phyloP scores from a whole-genome alignment of 2,797 vertebrate species.

The Yasuhikotakia modesta region DNA sequence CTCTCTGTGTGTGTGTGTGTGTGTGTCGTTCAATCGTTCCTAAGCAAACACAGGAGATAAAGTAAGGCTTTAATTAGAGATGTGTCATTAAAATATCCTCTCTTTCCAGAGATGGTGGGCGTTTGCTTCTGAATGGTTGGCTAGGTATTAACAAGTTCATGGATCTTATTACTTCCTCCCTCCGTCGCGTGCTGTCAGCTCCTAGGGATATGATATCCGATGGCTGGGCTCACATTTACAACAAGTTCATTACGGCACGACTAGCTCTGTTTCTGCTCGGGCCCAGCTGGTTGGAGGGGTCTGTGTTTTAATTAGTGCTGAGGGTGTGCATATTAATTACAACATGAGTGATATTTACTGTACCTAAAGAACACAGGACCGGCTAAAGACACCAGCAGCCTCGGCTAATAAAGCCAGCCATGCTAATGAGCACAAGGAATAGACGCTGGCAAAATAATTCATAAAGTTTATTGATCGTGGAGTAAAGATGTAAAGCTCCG shows the following conservation, averaged over 20 bases:
- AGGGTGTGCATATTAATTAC: constrained; percentile 99
- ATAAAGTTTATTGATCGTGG: constrained; percentile 98
- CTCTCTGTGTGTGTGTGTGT: too few relatives aligned
- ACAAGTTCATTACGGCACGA: constrained; percentile 91
- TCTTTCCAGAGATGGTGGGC: constrained; percentile 63
- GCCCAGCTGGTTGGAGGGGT: constrained; percentile 99
- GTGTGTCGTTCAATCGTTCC: constrained; percentile 52
- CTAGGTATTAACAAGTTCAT: constrained; percentile 87
- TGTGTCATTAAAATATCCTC: constrained; percentile 88
- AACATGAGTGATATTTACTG: constrained; percentile 95
- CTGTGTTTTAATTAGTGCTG: constrained; percentile 99
- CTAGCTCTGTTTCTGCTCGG: constrained; percentile 74
- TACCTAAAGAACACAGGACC: constrained; percentile 93
- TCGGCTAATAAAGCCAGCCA: constrained; percentile 95
- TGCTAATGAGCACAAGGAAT: constrained; percentile 95
- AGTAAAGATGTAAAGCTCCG: constrained; percentile 96
- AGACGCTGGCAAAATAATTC: constrained; percentile 95
- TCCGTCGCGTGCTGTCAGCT: constrained; percentile 87
- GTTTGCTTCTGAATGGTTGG: constrained; percentile 63
- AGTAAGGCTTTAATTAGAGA: constrained; percentile 83
- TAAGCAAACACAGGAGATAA: constrained; percentile 63
- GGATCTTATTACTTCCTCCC: constrained; percentile 91
- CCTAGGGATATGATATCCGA: constrained; percentile 86
- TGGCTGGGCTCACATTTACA: constrained; percentile 90
- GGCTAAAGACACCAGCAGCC: constrained; percentile 93